phyloP scores from a whole-genome alignment of 2,797 vertebrate genomes.

The Notolepis coatsorum region DNA sequence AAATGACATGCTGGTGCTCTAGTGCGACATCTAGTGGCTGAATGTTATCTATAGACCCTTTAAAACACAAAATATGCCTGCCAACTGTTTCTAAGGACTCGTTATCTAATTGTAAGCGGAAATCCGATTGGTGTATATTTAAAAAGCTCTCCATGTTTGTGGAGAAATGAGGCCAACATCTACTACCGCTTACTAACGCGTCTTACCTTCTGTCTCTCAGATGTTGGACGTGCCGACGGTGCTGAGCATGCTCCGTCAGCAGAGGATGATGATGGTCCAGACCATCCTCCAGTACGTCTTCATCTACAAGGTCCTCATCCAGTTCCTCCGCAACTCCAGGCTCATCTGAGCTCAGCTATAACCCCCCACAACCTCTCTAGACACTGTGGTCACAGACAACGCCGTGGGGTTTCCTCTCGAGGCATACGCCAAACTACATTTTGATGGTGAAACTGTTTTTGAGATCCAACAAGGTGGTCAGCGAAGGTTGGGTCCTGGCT shows the following conservation, averaged over 20 bases:
- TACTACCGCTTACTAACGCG: background rate
- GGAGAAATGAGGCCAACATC: background rate
- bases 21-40: too few species aligned
- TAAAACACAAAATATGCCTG: too few species aligned
- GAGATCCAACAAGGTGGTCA: slow-evolving; percentile 7
- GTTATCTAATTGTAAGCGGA: too few species aligned
- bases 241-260: slow-evolving; percentile 87
- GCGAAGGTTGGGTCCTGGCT: slow-evolving; percentile 6
- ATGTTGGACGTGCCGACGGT: slow-evolving; percentile 89
- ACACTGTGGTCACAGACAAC: background rate
- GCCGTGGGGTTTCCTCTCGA: slow-evolving; percentile 14
- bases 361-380: background rate
- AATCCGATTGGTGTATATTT: too few species aligned
- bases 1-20: too few species aligned
- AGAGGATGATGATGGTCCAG: slow-evolving; percentile 99
- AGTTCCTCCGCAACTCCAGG: slow-evolving; percentile 95
- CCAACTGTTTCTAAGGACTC: too few species aligned
- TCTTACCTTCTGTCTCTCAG: too few species aligned
- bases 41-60: too few species aligned
- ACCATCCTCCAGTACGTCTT: slow-evolving; percentile 96
- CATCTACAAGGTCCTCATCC: slow-evolving; percentile 94
- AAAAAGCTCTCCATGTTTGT: too few species aligned
- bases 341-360: slow-evolving; percentile 85
- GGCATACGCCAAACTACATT: slow-evolving; percentile 45
- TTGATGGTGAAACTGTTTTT: slow-evolving; percentile 16